Percentiles rank a stretch among this genome's conserved stretches.
Evolutionary conservation across 2,113 vertebrate species (phyloP).

Genomic region (Python bivittatus): DNA sequence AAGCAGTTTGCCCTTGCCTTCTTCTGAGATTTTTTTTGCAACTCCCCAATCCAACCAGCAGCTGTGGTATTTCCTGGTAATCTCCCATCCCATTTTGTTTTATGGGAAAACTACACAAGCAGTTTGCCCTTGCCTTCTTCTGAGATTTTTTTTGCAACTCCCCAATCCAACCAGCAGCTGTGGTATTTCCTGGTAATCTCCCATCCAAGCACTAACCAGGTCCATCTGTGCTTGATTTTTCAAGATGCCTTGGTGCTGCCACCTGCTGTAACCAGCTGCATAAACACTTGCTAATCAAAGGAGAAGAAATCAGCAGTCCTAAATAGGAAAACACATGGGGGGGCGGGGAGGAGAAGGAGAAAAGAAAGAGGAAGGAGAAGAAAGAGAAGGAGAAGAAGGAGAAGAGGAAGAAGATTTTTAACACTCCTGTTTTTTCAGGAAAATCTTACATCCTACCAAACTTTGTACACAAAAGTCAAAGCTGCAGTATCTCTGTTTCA

Average conservation of each 20-base stretch:
- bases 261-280: background rate
- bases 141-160: background rate
- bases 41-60: background rate
- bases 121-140: background rate
- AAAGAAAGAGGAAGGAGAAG: fast-evolving
- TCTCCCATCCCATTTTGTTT: background rate
- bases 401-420: background rate
- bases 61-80: background rate
- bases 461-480: background rate
- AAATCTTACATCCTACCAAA: background rate
- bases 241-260: background rate
- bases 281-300: background rate
- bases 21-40: background rate
- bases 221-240: background rate
- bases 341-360: background rate
- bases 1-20: background rate
- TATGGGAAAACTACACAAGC: too few species aligned
- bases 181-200: background rate
- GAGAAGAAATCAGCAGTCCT: background rate
- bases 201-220: background rate
- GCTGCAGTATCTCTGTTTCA: background rate
- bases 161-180: background rate
- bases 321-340: background rate
- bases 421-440: background rate
- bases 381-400: background rate